A percentile compares a stretch with the other conserved stretches of the same genome.
Evolutionary conservation across 2,888 invertebrate genomes (phyloP).

Genomic region (Halocaridina rubra): DNA sequence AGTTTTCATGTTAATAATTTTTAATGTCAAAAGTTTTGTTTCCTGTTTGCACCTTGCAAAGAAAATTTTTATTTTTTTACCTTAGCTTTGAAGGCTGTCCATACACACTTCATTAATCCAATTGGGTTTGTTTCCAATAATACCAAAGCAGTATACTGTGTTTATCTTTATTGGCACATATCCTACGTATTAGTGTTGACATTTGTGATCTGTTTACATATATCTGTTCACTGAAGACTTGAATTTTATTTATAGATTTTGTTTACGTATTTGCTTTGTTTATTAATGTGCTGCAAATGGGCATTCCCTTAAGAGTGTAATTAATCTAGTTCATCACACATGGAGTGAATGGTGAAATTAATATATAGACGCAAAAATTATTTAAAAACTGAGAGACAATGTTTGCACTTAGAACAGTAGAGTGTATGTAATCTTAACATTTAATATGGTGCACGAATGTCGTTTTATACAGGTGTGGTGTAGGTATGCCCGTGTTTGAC

Average conservation of each 20-base stretch:
- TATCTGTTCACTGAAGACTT: conserved; percentile 46
- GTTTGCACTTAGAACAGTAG: no score
- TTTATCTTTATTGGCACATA: conserved; percentile 34
- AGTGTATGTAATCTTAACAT: no score
- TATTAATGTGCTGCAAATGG: conserved; percentile 42
- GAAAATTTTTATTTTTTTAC: conserved; percentile 33
- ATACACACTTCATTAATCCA: conserved; percentile 34
- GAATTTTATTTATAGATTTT: conserved; percentile 42
- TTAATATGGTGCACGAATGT: no score
- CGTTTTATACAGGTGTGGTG: no score
- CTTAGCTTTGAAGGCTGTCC: conserved; percentile 40
- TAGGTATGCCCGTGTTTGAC: no score
- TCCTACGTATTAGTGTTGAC: conserved; percentile 34
- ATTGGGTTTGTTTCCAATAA: conserved; percentile 4
- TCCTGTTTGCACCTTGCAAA: conserved; percentile 48
- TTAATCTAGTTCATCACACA: background rate
- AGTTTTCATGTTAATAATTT: conserved; percentile 29
- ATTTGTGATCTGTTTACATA: conserved; percentile 46
- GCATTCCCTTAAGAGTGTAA: conserved; percentile 33
- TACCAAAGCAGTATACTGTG: conserved; percentile 22
- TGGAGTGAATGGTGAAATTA: no score
- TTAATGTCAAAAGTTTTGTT: conserved; percentile 37
- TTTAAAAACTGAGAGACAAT: no score
- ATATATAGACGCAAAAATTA: no score
- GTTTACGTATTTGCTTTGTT: no score